Conservation (phyloP, 2,888 invertebrate genomes). For the Dasypolia templi region DNA sequence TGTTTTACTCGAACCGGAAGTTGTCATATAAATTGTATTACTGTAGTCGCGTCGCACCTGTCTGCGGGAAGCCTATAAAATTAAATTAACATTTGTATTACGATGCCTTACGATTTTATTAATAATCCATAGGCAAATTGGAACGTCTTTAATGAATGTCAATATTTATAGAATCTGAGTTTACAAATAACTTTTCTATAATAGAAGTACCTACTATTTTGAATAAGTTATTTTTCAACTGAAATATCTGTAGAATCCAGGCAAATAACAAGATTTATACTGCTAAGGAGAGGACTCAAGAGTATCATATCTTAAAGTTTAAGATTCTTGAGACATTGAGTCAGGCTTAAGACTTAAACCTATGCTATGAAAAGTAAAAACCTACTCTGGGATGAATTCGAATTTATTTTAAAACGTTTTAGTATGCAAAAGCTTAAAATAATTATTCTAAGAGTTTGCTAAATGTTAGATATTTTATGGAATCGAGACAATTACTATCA, state of each 20-base stretch:
- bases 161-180: background rate
- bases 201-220: too few relatives aligned
- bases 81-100: background rate
- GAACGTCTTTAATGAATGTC: background rate
- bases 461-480: slow-evolving; percentile 11
- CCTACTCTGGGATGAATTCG: background rate
- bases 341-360: too few relatives aligned
- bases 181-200: too few relatives aligned
- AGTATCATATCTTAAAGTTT: background rate
- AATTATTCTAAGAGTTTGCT: background rate
- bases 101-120: background rate
- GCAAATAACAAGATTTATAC: background rate
- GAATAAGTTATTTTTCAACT: background rate
- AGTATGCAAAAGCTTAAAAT: slow-evolving; percentile 1
- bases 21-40: background rate
- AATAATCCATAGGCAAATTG: background rate
- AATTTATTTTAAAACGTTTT: slow-evolving; percentile 5
- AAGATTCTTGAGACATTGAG: too few relatives aligned
- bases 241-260: background rate
- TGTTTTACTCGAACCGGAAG: too few relatives aligned
- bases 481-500: background rate
- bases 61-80: background rate
- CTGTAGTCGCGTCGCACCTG: background rate
- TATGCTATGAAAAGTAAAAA: background rate
- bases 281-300: background rate